A percentile compares a stretch with the other conserved stretches of the same genome.
Evolutionary conservation across 2,888 invertebrate genomes (phyloP).

Genomic region (Seira sanloemensis): DNA sequence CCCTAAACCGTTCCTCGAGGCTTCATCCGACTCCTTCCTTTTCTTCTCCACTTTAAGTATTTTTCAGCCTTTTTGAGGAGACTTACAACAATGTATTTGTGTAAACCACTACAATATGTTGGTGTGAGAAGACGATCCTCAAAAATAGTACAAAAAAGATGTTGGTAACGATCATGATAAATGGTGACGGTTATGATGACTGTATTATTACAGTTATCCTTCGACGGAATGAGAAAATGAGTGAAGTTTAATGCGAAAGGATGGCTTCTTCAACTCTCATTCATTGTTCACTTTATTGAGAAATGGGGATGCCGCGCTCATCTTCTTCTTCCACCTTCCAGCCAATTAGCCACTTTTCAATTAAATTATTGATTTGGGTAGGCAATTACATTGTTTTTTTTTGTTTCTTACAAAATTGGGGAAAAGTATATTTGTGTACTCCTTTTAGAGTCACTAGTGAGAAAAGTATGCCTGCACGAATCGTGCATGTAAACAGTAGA

Average conservation of each 20-base stretch:
- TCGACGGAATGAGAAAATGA: neutral
- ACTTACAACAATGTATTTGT: no score
- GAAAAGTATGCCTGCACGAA: no score
- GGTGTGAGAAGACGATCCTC: neutral
- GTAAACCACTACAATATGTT: neutral
- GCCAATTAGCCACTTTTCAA: neutral
- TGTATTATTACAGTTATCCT: constrained; percentile 23
- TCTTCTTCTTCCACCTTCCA: neutral
- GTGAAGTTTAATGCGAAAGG: neutral
- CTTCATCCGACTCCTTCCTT: neutral
- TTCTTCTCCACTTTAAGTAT: no score
- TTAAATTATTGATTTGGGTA: no score
- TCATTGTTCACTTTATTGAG: neutral
- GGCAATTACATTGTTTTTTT: no score
- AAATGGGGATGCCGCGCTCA: neutral
- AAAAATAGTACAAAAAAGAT: no score
- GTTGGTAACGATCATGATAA: constrained; percentile 17
- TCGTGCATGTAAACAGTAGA: no score
- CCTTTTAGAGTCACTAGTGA: no score
- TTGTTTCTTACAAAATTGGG: no score
- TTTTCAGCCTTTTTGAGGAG: no score
- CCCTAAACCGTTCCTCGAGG: neutral
- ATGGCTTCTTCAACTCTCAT: neutral
- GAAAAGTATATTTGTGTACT: no score
- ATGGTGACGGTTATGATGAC: constrained; percentile 25